phyloP scores from a whole-genome alignment of 2,888 invertebrate species.

The Phortica magna region DNA sequence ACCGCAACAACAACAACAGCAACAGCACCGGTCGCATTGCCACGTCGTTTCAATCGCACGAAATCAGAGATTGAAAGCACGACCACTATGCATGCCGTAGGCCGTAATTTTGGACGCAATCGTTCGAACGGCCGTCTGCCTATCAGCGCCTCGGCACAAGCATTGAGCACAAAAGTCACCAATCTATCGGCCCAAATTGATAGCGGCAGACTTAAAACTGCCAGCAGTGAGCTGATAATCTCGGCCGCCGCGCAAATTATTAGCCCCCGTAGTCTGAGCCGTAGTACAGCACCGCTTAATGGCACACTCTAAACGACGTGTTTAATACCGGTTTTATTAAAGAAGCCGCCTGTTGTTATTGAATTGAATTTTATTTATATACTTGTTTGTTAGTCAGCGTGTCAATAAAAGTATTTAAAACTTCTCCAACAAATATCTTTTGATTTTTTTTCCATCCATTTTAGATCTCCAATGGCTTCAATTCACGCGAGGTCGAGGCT shows the following conservation, averaged over 20 bases:
- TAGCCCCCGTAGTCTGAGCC: slow-evolving; percentile 53
- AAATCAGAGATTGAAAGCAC: slow-evolving; percentile 58
- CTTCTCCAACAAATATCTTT: too few species aligned
- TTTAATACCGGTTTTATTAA: not conserved
- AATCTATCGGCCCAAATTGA: slow-evolving; percentile 8
- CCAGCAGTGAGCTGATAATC: slow-evolving; percentile 58
- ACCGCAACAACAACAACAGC: slow-evolving; percentile 24
- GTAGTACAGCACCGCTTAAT: not conserved
- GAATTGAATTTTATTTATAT: not conserved
- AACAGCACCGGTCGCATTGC: slow-evolving; percentile 38
- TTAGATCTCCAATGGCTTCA: not conserved
- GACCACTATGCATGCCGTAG: slow-evolving; percentile 64
- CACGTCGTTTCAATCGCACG: slow-evolving; percentile 58
- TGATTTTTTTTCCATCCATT: not conserved
- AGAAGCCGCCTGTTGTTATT: not conserved
- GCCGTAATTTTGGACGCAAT: slow-evolving; percentile 60
- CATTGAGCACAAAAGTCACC: slow-evolving; percentile 57
- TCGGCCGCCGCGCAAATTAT: slow-evolving; percentile 49
- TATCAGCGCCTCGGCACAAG: slow-evolving; percentile 58
- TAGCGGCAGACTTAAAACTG: slow-evolving; percentile 59
- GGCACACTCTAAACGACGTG: not conserved
- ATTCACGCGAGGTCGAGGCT: too few species aligned
- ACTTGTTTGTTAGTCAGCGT: slow-evolving; percentile 1
- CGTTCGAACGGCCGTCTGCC: slow-evolving; percentile 54
- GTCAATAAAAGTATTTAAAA: too few species aligned